Conservation (phyloP, 1,140 invertebrate genomes). For the Orchestia grillus region DNA sequence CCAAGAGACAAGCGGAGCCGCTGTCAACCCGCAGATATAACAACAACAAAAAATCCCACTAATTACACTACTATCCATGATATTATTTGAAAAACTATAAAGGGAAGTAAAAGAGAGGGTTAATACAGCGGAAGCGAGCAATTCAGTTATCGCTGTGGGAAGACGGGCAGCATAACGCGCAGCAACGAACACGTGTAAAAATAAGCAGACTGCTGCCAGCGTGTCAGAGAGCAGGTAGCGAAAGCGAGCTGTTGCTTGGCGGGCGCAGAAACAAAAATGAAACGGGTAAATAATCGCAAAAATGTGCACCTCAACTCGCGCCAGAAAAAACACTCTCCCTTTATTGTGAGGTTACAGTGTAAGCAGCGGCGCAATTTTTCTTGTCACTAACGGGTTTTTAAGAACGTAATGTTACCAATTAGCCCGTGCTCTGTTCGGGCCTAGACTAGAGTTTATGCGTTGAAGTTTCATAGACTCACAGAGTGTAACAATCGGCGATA, state of each 20-base stretch:
- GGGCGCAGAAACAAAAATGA: not conserved
- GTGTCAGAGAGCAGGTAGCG: not conserved
- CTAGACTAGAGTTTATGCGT: not conserved
- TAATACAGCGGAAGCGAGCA: not conserved
- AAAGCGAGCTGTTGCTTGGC: not conserved
- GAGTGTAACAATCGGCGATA: not conserved
- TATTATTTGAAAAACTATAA: too few species aligned
- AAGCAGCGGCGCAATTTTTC: not conserved
- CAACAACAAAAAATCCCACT: too few species aligned
- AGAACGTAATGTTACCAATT: not conserved
- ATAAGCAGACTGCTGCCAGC: not conserved
- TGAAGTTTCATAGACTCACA: not conserved
- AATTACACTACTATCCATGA: too few species aligned
- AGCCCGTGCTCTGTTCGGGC: not conserved
- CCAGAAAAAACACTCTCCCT: not conserved
- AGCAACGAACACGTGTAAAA: not conserved
- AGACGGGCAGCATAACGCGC: not conserved
- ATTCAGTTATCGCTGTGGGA: not conserved
- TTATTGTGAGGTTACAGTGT: not conserved
- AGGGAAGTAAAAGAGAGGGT: not conserved
- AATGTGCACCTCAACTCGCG: not conserved
- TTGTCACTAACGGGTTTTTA: not conserved
- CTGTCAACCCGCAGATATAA: too few species aligned
- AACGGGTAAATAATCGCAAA: constrained; percentile 1
- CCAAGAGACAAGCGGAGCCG: not conserved